A percentile compares a stretch with the other conserved stretches of the same genome.
phyloP scores from a whole-genome alignment of 2,113 vertebrate genomes.

The Symphodus melops region DNA sequence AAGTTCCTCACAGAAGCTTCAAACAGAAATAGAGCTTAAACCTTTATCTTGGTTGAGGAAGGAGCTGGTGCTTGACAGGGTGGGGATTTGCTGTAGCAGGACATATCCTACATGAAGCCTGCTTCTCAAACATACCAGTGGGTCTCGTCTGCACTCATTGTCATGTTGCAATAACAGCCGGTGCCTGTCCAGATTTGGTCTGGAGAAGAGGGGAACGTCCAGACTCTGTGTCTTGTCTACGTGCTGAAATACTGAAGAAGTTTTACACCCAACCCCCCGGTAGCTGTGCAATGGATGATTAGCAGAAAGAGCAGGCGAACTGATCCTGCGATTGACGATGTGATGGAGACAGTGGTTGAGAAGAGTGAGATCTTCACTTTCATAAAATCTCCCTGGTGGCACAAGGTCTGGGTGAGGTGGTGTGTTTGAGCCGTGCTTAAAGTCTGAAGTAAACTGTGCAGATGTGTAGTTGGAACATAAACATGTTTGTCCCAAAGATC shows the following conservation, averaged over 20 bases:
- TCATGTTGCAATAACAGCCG: constrained; percentile 20
- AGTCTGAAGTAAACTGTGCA: constrained; percentile 10
- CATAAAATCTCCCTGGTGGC: constrained; percentile 34
- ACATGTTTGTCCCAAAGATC: constrained; percentile 35
- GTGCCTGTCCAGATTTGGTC: constrained; percentile 37
- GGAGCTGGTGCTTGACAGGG: constrained; percentile 19
- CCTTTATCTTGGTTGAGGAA: constrained; percentile 22
- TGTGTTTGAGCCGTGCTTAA: background rate
- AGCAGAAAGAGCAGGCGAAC: constrained; percentile 58
- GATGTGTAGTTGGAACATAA: constrained; percentile 16
- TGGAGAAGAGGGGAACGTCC: constrained; percentile 24
- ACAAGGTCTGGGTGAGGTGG: constrained; percentile 12
- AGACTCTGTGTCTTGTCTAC: constrained; percentile 43
- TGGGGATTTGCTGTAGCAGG: constrained; percentile 12
- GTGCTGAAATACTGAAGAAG: constrained; percentile 7
- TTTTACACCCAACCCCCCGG: background rate
- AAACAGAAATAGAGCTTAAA: background rate
- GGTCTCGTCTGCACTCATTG: constrained; percentile 48
- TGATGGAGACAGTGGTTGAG: constrained; percentile 76
- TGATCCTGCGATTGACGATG: constrained; percentile 70
- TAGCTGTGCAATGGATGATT: constrained; percentile 6
- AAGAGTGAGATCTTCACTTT: constrained; percentile 69
- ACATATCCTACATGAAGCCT: constrained; percentile 19
- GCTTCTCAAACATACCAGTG: constrained; percentile 71
- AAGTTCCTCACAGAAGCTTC: too few relatives aligned